phyloP scores from a whole-genome alignment of 2,888 invertebrate species.

The Chalcis sispes region DNA sequence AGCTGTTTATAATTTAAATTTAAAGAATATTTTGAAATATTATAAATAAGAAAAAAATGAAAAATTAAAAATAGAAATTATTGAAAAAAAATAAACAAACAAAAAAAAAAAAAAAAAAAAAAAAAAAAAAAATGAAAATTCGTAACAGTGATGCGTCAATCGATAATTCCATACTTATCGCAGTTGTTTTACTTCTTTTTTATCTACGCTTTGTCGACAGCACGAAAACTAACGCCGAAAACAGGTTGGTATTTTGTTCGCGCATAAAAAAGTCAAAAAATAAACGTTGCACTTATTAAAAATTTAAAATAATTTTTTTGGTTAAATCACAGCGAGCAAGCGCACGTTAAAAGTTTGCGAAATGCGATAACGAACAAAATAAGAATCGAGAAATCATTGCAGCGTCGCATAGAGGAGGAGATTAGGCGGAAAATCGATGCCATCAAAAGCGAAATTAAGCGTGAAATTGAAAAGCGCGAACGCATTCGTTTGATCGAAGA shows the following conservation, averaged over 20 bases:
- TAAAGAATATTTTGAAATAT: too few species aligned
- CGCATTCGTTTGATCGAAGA: constrained; percentile 62
- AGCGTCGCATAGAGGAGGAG: constrained; percentile 65
- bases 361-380: background rate
- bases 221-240: too few species aligned
- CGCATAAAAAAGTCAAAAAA: too few species aligned
- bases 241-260: too few species aligned
- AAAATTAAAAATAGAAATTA: too few species aligned
- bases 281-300: too few species aligned
- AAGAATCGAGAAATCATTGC: background rate
- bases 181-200: background rate
- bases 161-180: background rate
- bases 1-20: background rate
- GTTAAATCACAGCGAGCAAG: too few species aligned
- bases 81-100: background rate
- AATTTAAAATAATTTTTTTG: too few species aligned
- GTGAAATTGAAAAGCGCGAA: constrained; percentile 68
- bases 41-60: too few species aligned
- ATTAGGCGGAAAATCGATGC: constrained; percentile 72
- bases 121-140: background rate
- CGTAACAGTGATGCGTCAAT: background rate
- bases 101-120: background rate
- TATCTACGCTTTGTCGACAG: background rate
- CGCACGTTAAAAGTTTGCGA: too few species aligned
- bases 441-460: constrained; percentile 74